Conservation (phyloP, 2,888 invertebrate genomes). For the Gasteruption jaculator region DNA sequence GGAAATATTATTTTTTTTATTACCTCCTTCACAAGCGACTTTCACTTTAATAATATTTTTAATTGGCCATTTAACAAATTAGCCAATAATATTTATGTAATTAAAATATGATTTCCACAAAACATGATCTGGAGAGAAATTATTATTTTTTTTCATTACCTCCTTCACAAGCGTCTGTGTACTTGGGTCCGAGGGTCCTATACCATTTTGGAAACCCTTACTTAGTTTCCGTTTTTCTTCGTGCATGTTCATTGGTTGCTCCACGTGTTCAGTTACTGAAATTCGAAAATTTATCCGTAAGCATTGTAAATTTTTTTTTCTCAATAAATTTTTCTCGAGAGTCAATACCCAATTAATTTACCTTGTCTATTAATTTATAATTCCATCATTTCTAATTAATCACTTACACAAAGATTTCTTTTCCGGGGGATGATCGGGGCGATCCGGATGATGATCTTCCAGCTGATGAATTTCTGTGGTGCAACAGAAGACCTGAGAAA, state of each 20-base stretch:
- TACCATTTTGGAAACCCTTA: conserved; percentile 44
- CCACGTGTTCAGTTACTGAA: conserved; percentile 44
- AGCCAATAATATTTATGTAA: not conserved
- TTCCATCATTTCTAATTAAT: not conserved
- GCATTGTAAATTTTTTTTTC: conserved; percentile 7
- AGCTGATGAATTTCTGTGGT: conserved; percentile 43
- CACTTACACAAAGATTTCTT: conserved; percentile 44
- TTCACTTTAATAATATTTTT: not conserved
- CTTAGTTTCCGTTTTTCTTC: conserved; percentile 45
- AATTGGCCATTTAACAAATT: not conserved
- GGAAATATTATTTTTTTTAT: not conserved
- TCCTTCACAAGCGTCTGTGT: conserved; percentile 47
- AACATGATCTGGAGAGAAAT: too few relatives aligned
- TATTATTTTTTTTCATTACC: conserved; percentile 24
- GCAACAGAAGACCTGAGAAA: conserved; percentile 40
- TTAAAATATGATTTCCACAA: too few relatives aligned
- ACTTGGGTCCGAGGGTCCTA: conserved; percentile 43
- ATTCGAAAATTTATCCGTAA: conserved; percentile 12
- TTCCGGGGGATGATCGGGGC: conserved; percentile 42
- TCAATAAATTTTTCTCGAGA: conserved; percentile 1
- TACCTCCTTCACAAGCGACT: too few relatives aligned
- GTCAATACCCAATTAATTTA: not conserved
- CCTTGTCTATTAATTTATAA: too few relatives aligned
- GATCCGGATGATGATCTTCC: conserved; percentile 39
- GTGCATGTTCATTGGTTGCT: conserved; percentile 42